Base-by-base conservation (phyloP, 2,797 vertebrate genomes). In the Fratercula arctica region DNA sequence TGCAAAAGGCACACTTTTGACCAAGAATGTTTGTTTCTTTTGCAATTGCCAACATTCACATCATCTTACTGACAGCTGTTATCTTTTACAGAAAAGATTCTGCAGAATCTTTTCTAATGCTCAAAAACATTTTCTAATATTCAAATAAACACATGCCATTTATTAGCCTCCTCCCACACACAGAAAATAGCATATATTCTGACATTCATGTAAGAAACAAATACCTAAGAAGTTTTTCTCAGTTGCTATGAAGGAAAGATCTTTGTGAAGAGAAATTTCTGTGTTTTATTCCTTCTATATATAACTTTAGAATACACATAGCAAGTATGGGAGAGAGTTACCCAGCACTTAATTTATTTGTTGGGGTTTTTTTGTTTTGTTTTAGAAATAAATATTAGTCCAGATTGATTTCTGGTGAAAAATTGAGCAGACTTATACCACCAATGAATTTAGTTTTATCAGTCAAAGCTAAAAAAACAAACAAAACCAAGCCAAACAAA, bases 271-370 rank as follows among this genome's bases (percentile, higher is more conserved):
- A 61, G 41, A 93, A 85, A 66, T 85, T 85, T 94, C 57, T 95
- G 64, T 87, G 87, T 96, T 95, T 97, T 90, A 29, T 91, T 91
- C 29, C 24, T 79, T 91, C 67, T 82, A 11, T 90, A 41, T 70
- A 25, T 88, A 91, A 81, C 21, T 67, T 95, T 73, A 60, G 35
- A 45, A 4, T 70, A 80, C 8, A 28, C 72, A 78, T 7, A 87
- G 24, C 35, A 81, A 74, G 10, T 54, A 35, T 25, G 57, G 33
- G 26, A 87, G 33, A 93, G 13, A 74, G 17, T 75, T 87, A 26
- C 59, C 50, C 23, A 94, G 33, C n/a, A 85, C 5, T 69, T 64
- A 26, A 56, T 21, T 81, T 89, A 85, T 28, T 66, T 76, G 7
- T 35, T 76, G 41, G 29, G 41, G 5, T 21, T 37, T 63, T 95